Evolutionary conservation across 2,888 invertebrate species (phyloP).

Genomic region (Meghimatium bilineatum): DNA sequence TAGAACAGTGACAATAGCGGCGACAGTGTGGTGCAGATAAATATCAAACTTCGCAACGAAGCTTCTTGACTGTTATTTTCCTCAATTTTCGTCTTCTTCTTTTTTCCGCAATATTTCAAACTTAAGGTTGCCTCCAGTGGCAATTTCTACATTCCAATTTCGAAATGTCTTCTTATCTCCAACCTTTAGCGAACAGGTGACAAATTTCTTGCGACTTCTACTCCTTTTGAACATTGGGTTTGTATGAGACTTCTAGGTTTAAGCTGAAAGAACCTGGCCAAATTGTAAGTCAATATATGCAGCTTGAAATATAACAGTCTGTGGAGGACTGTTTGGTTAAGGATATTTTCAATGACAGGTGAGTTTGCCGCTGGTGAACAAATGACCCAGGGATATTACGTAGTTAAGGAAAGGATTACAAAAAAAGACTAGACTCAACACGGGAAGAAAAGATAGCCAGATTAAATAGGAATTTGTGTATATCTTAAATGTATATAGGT

Average conservation of each 20-base stretch:
- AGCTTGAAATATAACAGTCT: not conserved
- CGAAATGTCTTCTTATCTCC: not conserved
- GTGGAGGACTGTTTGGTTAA: not conserved
- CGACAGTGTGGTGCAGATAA: too few species aligned
- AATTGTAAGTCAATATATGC: not conserved
- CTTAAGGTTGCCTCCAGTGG: not conserved
- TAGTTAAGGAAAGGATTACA: not conserved
- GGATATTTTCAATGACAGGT: not conserved
- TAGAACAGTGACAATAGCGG: not conserved
- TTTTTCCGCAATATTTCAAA: not conserved
- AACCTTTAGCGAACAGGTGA: conserved; percentile 9
- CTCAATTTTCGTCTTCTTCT: too few species aligned
- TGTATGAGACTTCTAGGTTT: not conserved
- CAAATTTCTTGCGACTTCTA: not conserved
- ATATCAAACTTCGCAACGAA: too few species aligned
- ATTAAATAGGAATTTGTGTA: not conserved
- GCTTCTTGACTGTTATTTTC: too few species aligned
- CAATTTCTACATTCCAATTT: not conserved
- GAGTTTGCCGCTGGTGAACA: not conserved
- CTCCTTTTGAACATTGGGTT: not conserved
- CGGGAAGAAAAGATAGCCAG: not conserved
- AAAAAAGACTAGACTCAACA: not conserved
- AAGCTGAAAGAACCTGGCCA: not conserved
- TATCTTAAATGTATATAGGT: not conserved
- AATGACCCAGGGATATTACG: not conserved